Base-by-base conservation (phyloP, 2,113 vertebrate species). In the Pseudorhombus dupliciocellatus region DNA sequence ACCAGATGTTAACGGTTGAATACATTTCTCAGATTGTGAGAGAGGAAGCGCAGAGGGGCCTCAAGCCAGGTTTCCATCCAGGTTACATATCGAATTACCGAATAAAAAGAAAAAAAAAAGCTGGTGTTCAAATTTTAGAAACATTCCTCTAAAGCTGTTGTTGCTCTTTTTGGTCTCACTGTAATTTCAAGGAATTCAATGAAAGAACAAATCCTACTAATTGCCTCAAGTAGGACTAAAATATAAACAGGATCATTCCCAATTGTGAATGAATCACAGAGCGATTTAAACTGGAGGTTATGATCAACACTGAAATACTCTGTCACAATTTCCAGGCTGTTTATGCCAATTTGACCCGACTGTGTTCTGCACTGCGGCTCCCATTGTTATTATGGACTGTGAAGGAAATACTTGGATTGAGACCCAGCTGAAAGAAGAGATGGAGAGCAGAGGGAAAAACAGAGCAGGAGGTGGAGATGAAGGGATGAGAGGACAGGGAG, bases 1-100 rank as follows among this genome's bases (percentile, higher is more conserved):
- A 77, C 20, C 81, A 82, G 80, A 87, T 77, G 73, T 66, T 52
- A 70, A 56, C 7, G 40, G 53, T 30, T 57, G n/a, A 78, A 46
- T 66, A 56, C 30, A 75, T 0, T 44, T 16, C 26, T 69, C 22
- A 59, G 26, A 67, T 30, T 70, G 30, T 61, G 28, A 30, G 21
- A 15, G 34, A 63, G 51, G 60, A 66, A 40, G 22, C 4, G 28
- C 12, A n/a, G 16, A 22, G 22, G 65, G 18, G 34, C 37, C n/a
- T 50, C 24, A 5, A 46, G 14, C 46, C 46, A 50, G 46, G 30
- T 59, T 56, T 70, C 28, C 42, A 16, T 46, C 46, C 20, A 50
- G 40, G 30, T 63, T 56, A 66, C 28, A 20, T 31, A 34, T 66
- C 10, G 62, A 48, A n/a, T 31, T 46, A 55, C 57, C 44, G 63